Conservation (phyloP, 2,113 vertebrate genomes). For the Pomatorhinus ruficollis region DNA sequence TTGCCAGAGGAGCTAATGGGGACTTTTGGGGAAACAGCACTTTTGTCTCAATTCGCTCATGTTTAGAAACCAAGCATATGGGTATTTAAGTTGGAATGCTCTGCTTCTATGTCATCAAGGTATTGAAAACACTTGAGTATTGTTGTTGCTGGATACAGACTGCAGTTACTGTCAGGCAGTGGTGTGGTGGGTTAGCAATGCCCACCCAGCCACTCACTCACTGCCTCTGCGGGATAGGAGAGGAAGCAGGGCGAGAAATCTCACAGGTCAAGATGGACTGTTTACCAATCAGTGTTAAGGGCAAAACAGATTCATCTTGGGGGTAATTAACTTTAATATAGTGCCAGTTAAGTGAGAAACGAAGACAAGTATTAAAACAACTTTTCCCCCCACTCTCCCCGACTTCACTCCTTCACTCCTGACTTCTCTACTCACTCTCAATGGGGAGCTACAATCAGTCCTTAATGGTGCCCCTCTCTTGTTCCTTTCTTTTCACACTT, state of each 20-base stretch:
- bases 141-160: background rate
- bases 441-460: background rate
- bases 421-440: background rate
- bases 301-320: background rate
- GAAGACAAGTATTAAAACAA: background rate
- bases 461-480: background rate
- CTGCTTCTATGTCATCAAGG: background rate
- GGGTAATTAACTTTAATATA: background rate
- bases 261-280: background rate
- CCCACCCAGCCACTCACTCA: background rate
- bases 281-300: background rate
- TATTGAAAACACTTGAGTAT: background rate
- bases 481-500: background rate
- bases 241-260: background rate
- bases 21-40: background rate
- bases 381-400: background rate
- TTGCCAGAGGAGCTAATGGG: background rate
- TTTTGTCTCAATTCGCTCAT: background rate
- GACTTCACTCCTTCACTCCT: background rate
- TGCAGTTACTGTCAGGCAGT: background rate
- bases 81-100: background rate
- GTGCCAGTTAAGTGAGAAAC: background rate
- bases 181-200: fast-evolving
- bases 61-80: background rate
- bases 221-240: too few species aligned